Evolutionary conservation across 2,797 vertebrate genomes (phyloP).

Genomic region (Enteromius argenteus): DNA sequence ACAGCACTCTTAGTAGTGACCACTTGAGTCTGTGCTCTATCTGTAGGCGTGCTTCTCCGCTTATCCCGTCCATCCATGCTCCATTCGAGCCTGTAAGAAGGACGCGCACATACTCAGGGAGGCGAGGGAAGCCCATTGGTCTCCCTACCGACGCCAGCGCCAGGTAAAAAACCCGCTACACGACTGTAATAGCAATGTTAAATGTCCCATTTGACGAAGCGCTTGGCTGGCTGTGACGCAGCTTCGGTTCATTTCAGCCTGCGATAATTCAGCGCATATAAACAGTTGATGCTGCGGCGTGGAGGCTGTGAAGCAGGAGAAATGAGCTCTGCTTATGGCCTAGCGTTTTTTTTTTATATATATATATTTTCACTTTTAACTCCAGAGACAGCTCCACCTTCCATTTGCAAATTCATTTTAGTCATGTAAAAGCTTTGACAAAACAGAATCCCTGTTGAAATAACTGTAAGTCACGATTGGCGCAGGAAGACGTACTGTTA

Average conservation of each 20-base stretch:
- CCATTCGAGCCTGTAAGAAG: constrained; percentile 45
- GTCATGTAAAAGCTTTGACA: not conserved
- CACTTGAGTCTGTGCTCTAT: constrained; percentile 38
- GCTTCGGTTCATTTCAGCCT: not conserved
- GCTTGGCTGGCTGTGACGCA: constrained; percentile 29
- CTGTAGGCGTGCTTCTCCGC: constrained; percentile 35
- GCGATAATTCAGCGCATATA: not conserved
- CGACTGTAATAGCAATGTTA: constrained; percentile 20
- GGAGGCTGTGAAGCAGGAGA: constrained; percentile 57
- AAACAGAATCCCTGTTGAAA: not conserved
- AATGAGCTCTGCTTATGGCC: constrained; percentile 65
- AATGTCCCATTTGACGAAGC: constrained; percentile 5
- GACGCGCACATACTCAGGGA: constrained; percentile 55
- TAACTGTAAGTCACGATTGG: not conserved
- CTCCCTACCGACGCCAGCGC: constrained; percentile 69
- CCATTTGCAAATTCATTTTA: constrained; percentile 8
- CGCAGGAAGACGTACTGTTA: not conserved
- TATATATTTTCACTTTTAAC: constrained; percentile 1
- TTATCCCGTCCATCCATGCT: constrained; percentile 45
- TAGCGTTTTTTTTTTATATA: constrained; percentile 30
- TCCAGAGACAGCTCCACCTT: constrained; percentile 1
- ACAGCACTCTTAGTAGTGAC: constrained; percentile 39
- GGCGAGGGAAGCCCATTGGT: constrained; percentile 67
- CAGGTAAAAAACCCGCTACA: constrained; percentile 70
- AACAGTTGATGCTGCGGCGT: constrained; percentile 62